Percentiles rank a stretch among this genome's conserved stretches.
Conservation (phyloP, 2,888 invertebrate genomes). For the Steinernema hermaphroditum region DNA sequence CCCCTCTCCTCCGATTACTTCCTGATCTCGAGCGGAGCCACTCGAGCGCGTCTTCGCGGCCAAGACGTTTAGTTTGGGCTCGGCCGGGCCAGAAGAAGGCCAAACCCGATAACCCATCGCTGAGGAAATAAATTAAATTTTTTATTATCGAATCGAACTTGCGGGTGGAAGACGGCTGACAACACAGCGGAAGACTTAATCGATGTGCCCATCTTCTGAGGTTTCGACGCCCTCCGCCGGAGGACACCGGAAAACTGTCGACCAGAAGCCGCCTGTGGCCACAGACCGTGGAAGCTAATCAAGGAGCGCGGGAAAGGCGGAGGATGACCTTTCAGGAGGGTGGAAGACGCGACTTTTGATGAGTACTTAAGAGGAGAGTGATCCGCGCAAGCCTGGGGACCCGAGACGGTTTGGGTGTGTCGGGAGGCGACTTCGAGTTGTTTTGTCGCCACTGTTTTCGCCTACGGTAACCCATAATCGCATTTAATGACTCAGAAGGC, state of each 20-base stretch:
- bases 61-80: not conserved
- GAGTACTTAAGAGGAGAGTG: not conserved
- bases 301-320: too few relatives aligned
- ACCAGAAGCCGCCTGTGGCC: too few relatives aligned
- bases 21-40: not conserved
- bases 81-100: not conserved
- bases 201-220: too few relatives aligned
- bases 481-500: not conserved
- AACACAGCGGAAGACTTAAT: not conserved
- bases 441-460: slow-evolving; percentile 9
- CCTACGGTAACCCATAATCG: not conserved
- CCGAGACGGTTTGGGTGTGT: not conserved
- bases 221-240: too few relatives aligned
- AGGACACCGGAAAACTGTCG: too few relatives aligned
- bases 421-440: not conserved
- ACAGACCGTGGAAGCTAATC: too few relatives aligned
- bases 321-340: not conserved
- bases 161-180: not conserved
- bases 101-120: slow-evolving; percentile 21
- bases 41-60: not conserved
- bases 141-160: slow-evolving; percentile 28
- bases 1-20: slow-evolving; percentile 2
- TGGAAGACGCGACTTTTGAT: slow-evolving; percentile 3
- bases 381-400: not conserved
- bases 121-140: slow-evolving; percentile 15